Evolutionary conservation across 2,888 invertebrate species (phyloP).

Genomic region (Ypsolopha scabrella): DNA sequence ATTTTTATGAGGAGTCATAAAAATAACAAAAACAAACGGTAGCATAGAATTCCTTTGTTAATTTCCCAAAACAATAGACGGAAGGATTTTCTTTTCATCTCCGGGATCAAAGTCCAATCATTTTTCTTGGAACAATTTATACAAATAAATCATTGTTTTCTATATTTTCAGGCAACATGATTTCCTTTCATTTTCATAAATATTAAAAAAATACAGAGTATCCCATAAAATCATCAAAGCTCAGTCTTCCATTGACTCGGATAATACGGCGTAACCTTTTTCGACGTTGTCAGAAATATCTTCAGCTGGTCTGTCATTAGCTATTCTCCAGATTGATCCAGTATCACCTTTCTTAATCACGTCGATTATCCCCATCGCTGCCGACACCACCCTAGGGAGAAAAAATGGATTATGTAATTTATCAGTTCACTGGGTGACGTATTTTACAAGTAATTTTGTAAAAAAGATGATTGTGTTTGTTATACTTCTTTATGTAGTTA

Average conservation of each 20-base stretch:
- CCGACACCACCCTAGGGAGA: slow-evolving; percentile 46
- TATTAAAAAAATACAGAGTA: background rate
- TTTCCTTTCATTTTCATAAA: background rate
- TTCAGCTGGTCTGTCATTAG: slow-evolving; percentile 40
- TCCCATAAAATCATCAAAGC: background rate
- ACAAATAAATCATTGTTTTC: no score
- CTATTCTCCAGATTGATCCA: slow-evolving; percentile 51
- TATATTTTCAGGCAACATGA: background rate
- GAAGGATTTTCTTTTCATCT: no score
- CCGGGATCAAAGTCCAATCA: no score
- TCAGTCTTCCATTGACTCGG: slow-evolving; percentile 14
- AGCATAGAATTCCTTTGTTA: no score
- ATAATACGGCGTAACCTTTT: slow-evolving; percentile 27
- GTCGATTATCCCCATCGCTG: slow-evolving; percentile 45
- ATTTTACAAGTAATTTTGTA: no score
- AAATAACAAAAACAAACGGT: no score
- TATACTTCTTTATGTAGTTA: no score
- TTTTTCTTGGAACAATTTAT: no score
- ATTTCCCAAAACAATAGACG: no score
- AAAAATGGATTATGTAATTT: slow-evolving; percentile 9
- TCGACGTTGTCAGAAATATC: slow-evolving; percentile 34
- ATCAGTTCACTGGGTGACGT: no score
- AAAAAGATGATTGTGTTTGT: no score
- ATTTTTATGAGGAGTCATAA: no score
- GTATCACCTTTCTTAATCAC: slow-evolving; percentile 39